Evolutionary conservation across 2,113 vertebrate species (phyloP).

Genomic region (Orthonyx spaldingii): DNA sequence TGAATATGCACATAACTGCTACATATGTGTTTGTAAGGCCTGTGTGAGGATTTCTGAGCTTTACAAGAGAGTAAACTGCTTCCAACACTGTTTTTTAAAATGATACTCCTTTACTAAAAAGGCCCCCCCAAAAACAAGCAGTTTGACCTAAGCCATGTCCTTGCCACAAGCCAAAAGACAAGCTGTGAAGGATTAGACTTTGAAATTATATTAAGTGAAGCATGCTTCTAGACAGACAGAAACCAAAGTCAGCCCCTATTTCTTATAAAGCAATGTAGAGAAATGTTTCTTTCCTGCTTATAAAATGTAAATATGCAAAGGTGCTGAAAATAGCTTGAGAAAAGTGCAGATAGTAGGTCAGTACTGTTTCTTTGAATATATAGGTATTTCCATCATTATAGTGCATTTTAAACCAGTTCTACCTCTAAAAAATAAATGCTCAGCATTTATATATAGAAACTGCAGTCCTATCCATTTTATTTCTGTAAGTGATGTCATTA

Average conservation of each 20-base stretch:
- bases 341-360: slow-evolving; percentile 18
- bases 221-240: slow-evolving; percentile 20
- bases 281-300: background rate
- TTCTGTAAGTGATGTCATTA: slow-evolving; percentile 22
- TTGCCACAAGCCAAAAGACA: slow-evolving; percentile 66
- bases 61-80: background rate
- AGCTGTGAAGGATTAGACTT: slow-evolving; percentile 54
- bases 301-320: slow-evolving; percentile 20
- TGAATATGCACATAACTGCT: background rate
- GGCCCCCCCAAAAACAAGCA: background rate
- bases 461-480: slow-evolving; percentile 2
- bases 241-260: background rate
- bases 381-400: background rate
- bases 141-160: slow-evolving; percentile 54
- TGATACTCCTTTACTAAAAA: slow-evolving; percentile 17
- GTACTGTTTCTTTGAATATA: slow-evolving; percentile 25
- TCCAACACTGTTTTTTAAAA: background rate
- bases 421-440: slow-evolving; percentile 9
- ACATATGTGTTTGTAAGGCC: background rate
- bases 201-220: slow-evolving; percentile 58
- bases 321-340: slow-evolving; percentile 20
- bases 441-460: slow-evolving; percentile 35
- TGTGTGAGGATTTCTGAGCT: background rate
- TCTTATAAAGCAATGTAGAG: slow-evolving; percentile 14
- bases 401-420: background rate